Evolutionary conservation across 30 jellyfish, hydroid and myxozoan species (phyloP).

Genomic region (Aurelia coerulea): DNA sequence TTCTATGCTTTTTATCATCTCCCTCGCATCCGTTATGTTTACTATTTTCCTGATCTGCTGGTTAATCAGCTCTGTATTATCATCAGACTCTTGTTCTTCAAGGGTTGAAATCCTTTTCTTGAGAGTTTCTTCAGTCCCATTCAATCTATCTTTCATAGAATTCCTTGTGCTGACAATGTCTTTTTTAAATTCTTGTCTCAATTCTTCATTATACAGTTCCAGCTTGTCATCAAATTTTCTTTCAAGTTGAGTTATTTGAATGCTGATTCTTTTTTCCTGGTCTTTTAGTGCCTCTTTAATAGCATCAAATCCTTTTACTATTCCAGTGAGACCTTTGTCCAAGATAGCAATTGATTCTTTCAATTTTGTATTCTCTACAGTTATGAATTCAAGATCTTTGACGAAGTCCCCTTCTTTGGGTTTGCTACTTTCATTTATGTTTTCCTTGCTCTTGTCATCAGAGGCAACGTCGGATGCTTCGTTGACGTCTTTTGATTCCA

Average conservation of each 20-base stretch:
- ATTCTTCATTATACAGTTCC: constrained; percentile 15
- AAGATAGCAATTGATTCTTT: constrained; percentile 10
- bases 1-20: background rate
- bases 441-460: constrained; percentile 13
- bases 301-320: constrained; percentile 24
- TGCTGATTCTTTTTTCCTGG: constrained; percentile 18
- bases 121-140: constrained; percentile 3
- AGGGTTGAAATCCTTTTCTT: background rate
- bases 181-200: background rate
- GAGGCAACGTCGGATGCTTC: background rate
- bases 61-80: constrained; percentile 17
- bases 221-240: constrained; percentile 25
- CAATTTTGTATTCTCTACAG: constrained; percentile 19
- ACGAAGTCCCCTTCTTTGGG: constrained; percentile 8
- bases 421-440: constrained; percentile 12
- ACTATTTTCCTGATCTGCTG: constrained; percentile 12
- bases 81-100: constrained; percentile 23
- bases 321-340: too few species aligned
- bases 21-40: background rate
- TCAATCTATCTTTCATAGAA: background rate
- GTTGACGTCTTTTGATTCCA: background rate
- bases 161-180: background rate
- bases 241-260: constrained; percentile 1
- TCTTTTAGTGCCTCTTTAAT: constrained; percentile 22
- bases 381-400: constrained; percentile 16